Evolutionary conservation across 2,797 vertebrate genomes (phyloP), one percentile per base, ranked within the genome.

Genomic region (Danionella dracula): DNA sequence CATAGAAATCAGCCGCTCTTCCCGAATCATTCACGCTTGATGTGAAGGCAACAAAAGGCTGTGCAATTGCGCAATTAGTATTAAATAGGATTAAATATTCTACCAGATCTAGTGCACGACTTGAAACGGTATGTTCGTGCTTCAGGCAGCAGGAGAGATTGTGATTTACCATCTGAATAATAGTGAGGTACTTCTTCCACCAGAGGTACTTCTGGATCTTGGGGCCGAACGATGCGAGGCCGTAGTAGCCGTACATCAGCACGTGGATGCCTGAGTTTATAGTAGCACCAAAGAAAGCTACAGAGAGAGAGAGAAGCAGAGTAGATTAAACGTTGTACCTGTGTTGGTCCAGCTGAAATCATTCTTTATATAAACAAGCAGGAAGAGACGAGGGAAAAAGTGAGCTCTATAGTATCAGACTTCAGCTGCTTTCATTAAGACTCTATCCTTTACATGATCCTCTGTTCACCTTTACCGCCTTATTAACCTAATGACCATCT

Each of bases 121-220:
- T n/a, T n/a, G n/a, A n/a, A n/a, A n/a, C n/a, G n/a, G n/a, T n/a
- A n/a, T n/a, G n/a, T n/a, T n/a, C n/a, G n/a, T n/a, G 23, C 23
- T 27, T 27, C 23, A 27, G 23, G 23, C n/a, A n/a, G n/a, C 31
- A 15, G 2, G 8, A 15, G 34, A 17, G 32, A 32, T 4, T 66
- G 55, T 17, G 48, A 44, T 45, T 88, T 83, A 99, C 97, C 93
- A 99, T 84, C 77, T 99, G 97, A 74, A 99, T 82, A 79, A 99
- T 98, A 61, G 96, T 99, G 84, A 99, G 86, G 76, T 99, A 97
- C 78, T 93, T 89, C 79, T 99, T 99, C 97, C 97, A 99, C 97
- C 97, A 99, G 67, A 99, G 87, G 73, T 95, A 98, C 60, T 95
- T 97, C 78, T 98, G 96, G 83, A 98, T 91, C 87, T 93, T 94